Evolutionary conservation across 2,888 invertebrate genomes (phyloP).

Genomic region (Busseola fusca): DNA sequence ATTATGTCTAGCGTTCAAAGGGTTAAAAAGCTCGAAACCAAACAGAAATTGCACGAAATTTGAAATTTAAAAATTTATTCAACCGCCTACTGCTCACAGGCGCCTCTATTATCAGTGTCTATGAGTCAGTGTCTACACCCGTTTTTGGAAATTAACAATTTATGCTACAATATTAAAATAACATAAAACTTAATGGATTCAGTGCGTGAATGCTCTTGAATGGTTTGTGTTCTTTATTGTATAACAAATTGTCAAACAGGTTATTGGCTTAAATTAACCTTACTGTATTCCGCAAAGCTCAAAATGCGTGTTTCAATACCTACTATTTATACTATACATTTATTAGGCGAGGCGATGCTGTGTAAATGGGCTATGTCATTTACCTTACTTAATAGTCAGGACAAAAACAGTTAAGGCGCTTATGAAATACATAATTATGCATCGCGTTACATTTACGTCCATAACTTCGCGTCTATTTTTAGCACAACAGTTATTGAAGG

Average conservation of each 20-base stretch:
- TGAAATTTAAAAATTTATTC: background rate
- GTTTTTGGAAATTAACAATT: too few species aligned
- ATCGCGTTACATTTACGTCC: constrained; percentile 61
- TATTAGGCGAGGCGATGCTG: background rate
- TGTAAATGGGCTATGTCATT: background rate
- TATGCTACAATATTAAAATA: too few species aligned
- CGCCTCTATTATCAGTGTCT: background rate
- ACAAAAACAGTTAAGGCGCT: constrained; percentile 55
- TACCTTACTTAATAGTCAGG: constrained; percentile 14
- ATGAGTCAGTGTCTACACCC: too few species aligned
- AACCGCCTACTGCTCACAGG: background rate
- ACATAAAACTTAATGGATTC: too few species aligned
- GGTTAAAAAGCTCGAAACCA: background rate
- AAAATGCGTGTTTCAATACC: background rate
- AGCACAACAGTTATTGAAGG: constrained; percentile 48
- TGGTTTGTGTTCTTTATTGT: too few species aligned
- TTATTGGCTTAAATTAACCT: background rate
- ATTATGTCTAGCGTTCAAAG: too few species aligned
- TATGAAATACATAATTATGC: constrained; percentile 57
- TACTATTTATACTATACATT: background rate
- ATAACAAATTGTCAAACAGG: background rate
- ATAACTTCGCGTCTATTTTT: constrained; percentile 56
- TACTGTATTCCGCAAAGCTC: background rate
- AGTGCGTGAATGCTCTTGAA: too few species aligned
- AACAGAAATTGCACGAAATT: background rate